Conservation (phyloP, 2,888 invertebrate species). For the Drosophila ustulata region DNA sequence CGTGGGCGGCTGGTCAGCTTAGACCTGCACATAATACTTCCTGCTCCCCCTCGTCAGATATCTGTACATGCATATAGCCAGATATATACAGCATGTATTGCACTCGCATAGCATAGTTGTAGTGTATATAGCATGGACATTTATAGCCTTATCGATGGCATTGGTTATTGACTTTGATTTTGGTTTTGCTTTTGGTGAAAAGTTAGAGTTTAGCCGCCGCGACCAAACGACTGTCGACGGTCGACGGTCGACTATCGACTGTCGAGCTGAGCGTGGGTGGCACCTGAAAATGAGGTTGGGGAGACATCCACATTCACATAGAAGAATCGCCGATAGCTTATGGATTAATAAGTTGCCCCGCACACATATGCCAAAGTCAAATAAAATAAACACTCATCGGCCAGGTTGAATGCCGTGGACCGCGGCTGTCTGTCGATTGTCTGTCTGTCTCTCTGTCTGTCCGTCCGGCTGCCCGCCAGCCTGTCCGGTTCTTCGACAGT, state of each 20-base stretch:
- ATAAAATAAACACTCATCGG: slow-evolving; percentile 36
- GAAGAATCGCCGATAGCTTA: slow-evolving; percentile 67
- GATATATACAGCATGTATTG: slow-evolving; percentile 15
- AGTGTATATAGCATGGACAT: slow-evolving; percentile 38
- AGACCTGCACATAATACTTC: slow-evolving; percentile 39
- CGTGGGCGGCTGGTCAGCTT: slow-evolving; percentile 49
- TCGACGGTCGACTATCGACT: no score
- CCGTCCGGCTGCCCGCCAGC: no score
- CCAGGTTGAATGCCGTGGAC: slow-evolving; percentile 12
- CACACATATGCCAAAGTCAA: slow-evolving; percentile 55
- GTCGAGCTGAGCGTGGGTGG: slow-evolving; percentile 6
- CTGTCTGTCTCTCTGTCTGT: slow-evolving; percentile 1
- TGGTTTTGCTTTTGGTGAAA: slow-evolving; percentile 50
- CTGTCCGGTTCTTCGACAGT: slow-evolving; percentile 11
- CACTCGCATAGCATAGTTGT: neutral
- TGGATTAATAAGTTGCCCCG: slow-evolving; percentile 72
- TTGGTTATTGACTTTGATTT: slow-evolving; percentile 79
- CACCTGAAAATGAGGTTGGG: neutral
- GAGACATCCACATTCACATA: slow-evolving; percentile 32
- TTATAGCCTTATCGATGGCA: slow-evolving; percentile 77
- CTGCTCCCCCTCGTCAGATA: no score
- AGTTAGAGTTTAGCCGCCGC: slow-evolving; percentile 40
- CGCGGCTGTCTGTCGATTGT: slow-evolving; percentile 12
- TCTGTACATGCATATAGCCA: slow-evolving; percentile 7
- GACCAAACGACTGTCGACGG: neutral